Evolutionary conservation across 2,797 vertebrate genomes (phyloP).

Genomic region (Siniperca obscura): DNA sequence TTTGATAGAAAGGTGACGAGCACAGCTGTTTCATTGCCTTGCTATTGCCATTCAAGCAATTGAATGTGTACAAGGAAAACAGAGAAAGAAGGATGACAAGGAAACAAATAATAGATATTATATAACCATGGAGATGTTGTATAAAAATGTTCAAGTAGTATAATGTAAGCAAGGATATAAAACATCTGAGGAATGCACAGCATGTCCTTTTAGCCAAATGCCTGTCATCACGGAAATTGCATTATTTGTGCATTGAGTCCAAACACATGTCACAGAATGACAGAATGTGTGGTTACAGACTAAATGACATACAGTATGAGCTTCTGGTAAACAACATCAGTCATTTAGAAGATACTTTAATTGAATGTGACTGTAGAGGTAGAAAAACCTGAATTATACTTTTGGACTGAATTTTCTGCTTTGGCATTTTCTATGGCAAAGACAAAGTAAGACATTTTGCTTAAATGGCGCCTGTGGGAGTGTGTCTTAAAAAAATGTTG

Average conservation of each 20-base stretch:
- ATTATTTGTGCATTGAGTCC: slow-evolving; percentile 4
- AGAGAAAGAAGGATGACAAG: background rate
- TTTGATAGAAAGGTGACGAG: background rate
- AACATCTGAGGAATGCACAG: slow-evolving; percentile 6
- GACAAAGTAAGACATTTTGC: background rate
- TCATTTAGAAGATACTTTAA: slow-evolving; percentile 6
- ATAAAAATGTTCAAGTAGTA: background rate
- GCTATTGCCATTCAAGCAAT: background rate
- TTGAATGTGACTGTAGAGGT: background rate
- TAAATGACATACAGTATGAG: background rate
- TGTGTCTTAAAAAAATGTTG: background rate
- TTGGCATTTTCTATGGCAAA: background rate
- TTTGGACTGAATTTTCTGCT: background rate
- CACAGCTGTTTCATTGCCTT: background rate
- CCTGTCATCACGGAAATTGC: slow-evolving; percentile 10
- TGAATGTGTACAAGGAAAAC: background rate
- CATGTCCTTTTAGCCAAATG: slow-evolving; percentile 1
- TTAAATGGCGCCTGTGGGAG: no score
- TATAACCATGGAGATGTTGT: background rate
- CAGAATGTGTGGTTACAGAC: slow-evolving; percentile 15
- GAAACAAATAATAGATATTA: background rate
- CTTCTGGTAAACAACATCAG: slow-evolving; percentile 26
- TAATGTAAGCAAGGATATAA: slow-evolving; percentile 13
- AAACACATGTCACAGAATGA: slow-evolving; percentile 20
- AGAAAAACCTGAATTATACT: slow-evolving; percentile 4